These are phyloP conservation scores for Metopia argyrocephala DNA, from an alignment of 2,888 invertebrate species.

Conservation along the genomic window DNA sequence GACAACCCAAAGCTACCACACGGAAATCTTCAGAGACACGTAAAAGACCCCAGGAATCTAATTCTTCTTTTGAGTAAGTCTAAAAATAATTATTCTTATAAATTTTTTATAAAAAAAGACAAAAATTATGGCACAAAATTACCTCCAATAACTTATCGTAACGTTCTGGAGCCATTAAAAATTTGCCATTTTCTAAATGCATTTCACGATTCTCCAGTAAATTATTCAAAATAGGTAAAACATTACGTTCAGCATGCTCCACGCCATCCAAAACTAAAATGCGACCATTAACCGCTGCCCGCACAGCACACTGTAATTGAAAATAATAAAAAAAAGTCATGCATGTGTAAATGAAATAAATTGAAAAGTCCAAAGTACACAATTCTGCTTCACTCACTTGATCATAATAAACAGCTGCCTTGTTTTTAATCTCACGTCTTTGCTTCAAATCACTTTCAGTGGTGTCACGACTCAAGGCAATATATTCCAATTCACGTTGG, in stretches of 20 bases:
- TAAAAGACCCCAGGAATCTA: slow-evolving; percentile 92
- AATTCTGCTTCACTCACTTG: slow-evolving; percentile 81
- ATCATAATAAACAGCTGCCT: slow-evolving; percentile 95
- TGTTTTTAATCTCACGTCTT: slow-evolving; percentile 91
- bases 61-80: slow-evolving; percentile 88
- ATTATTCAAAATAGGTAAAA: slow-evolving; percentile 96
- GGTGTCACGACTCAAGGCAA: slow-evolving; percentile 95
- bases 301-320: slow-evolving; percentile 88
- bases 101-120: slow-evolving; percentile 10
- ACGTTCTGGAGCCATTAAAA: slow-evolving; percentile 91
- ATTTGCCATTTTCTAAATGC: slow-evolving; percentile 98
- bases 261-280: slow-evolving; percentile 95
- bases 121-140: slow-evolving; percentile 40
- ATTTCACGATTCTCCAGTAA: slow-evolving; percentile 97
- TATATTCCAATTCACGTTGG: slow-evolving; percentile 93
- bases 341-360: not conserved
- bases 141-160: slow-evolving; percentile 94
- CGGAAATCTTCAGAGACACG: slow-evolving; percentile 95
- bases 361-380: slow-evolving; percentile 46
- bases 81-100: slow-evolving; percentile 78
- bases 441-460: slow-evolving; percentile 98
- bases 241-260: slow-evolving; percentile 98
- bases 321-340: slow-evolving; percentile 34
- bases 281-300: slow-evolving; percentile 92
- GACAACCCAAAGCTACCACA: slow-evolving; percentile 94